Percentiles rank a stretch among this genome's conserved stretches.
These are phyloP conservation scores for Coregonus clupeaformis DNA, from an alignment of 2,113 vertebrate genomes.

Conservation along the genomic window DNA sequence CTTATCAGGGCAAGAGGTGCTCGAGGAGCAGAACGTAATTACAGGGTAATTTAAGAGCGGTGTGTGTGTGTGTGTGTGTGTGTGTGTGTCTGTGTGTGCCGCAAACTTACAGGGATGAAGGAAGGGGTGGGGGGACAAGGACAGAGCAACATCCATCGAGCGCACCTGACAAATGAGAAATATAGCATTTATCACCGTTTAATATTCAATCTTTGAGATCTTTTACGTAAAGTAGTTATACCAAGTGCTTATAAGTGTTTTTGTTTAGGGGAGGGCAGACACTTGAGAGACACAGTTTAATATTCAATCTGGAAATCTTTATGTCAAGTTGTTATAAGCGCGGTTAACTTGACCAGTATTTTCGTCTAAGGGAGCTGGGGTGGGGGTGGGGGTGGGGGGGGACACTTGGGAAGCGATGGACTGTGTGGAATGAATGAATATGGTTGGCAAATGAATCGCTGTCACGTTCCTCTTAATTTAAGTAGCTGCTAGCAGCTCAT, in stretches of 20 bases:
- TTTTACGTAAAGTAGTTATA: no score
- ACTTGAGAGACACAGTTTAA: not conserved
- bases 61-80: not conserved
- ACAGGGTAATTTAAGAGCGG: conserved; percentile 19
- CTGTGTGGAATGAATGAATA: not conserved
- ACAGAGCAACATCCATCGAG: not conserved
- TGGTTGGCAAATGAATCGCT: conserved; percentile 8
- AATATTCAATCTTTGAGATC: no score
- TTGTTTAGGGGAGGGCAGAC: not conserved
- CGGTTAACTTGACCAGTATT: not conserved
- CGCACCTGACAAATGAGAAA: no score
- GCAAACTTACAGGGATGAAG: not conserved
- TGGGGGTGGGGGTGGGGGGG: not conserved
- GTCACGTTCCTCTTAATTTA: conserved; percentile 45
- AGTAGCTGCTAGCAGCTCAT: conserved; percentile 36
- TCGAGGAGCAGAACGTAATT: conserved; percentile 23
- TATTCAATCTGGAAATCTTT: not conserved
- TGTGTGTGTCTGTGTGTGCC: not conserved
- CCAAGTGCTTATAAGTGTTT: not conserved
- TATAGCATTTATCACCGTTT: not conserved
- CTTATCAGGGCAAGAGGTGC: conserved; percentile 23
- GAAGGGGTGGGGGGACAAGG: not conserved
- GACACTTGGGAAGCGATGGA: not conserved
- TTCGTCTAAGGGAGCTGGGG: not conserved
- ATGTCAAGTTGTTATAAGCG: not conserved